A percentile compares a stretch with the other conserved stretches of the same genome.
phyloP scores from a whole-genome alignment of 2,113 vertebrate species.

The Rhagologus leucostigma region DNA sequence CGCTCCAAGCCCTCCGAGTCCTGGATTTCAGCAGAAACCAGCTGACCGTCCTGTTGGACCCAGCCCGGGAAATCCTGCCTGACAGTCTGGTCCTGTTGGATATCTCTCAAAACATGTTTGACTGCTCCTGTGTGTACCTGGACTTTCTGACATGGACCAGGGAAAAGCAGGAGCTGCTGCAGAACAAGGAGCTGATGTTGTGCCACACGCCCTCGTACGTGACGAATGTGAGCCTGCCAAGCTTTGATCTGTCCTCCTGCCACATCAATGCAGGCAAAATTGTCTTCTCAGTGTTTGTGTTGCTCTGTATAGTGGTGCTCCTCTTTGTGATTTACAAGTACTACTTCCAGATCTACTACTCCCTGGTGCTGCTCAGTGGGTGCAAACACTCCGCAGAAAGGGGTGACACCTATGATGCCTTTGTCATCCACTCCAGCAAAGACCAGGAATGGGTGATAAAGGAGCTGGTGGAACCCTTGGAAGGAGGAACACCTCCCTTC shows the following conservation, averaged over 20 bases:
- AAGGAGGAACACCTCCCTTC: constrained; percentile 69
- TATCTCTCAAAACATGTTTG: constrained; percentile 69
- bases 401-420: constrained; percentile 72
- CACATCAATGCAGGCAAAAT: neutral
- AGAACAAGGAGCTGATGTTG: constrained; percentile 27
- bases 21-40: constrained; percentile 73
- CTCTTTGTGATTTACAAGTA: constrained; percentile 67
- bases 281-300: neutral
- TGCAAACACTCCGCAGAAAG: constrained; percentile 44
- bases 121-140: constrained; percentile 66
- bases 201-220: constrained; percentile 33
- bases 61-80: constrained; percentile 52
- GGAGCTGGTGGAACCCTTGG: constrained; percentile 76
- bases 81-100: constrained; percentile 46
- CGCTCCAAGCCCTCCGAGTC: constrained; percentile 37
- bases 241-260: constrained; percentile 62
- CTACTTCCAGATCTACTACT: constrained; percentile 73
- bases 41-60: constrained; percentile 28
- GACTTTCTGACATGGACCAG: constrained; percentile 70
- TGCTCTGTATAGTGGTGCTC: neutral
- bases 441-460: constrained; percentile 77
- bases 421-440: constrained; percentile 80
- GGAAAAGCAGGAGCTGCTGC: constrained; percentile 43
- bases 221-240: neutral
- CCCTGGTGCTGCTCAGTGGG: constrained; percentile 61